Conservation (phyloP, 2,888 invertebrate species). For the Chelonus formosanus region DNA sequence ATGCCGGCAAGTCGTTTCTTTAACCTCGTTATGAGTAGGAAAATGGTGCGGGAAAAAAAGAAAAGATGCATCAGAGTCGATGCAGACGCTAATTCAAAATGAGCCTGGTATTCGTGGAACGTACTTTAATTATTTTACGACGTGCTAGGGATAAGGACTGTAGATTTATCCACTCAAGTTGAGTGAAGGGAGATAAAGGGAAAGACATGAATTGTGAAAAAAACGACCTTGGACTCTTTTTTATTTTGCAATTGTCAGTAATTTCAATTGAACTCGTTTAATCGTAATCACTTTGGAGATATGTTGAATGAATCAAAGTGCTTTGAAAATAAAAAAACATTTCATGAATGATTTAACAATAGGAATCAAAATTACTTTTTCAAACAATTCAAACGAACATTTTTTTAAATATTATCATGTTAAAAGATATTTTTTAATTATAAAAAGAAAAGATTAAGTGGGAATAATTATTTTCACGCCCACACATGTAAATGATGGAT, state of each 20-base stretch:
- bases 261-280: too few species aligned
- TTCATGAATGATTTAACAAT: too few species aligned
- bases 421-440: too few species aligned
- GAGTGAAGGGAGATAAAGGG: constrained; percentile 16
- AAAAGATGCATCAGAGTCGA: constrained; percentile 16
- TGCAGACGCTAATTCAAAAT: constrained; percentile 17
- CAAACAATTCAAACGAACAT: not conserved
- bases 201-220: constrained; percentile 6
- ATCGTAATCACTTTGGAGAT: too few species aligned
- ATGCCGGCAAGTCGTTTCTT: constrained; percentile 34
- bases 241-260: too few species aligned
- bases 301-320: too few species aligned
- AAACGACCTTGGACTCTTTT: not conserved
- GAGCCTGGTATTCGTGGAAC: constrained; percentile 22
- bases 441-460: constrained; percentile 13
- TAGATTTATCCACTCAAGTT: constrained; percentile 27
- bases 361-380: too few species aligned
- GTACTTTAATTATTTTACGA: constrained; percentile 41
- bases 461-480: constrained; percentile 45
- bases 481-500: constrained; percentile 47
- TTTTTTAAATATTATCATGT: not conserved
- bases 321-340: too few species aligned
- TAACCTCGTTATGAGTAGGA: constrained; percentile 33
- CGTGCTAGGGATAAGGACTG: constrained; percentile 20
- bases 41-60: constrained; percentile 23